Conservation (phyloP, 2,888 invertebrate species). For the Lysandra coridon region DNA sequence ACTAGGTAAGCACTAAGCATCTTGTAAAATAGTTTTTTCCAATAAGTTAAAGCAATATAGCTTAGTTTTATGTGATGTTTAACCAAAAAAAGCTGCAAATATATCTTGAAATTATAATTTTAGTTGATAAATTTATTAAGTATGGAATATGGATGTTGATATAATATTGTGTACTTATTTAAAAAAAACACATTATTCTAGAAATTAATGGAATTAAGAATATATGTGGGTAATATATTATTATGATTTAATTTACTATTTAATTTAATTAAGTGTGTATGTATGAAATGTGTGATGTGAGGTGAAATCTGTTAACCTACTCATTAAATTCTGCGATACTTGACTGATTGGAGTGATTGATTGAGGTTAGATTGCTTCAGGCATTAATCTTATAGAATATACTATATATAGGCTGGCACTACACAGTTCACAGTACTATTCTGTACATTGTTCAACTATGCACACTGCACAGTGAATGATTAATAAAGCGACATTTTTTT, state of each 20-base stretch:
- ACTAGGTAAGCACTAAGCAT: neutral
- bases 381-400: neutral
- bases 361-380: neutral
- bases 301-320: neutral
- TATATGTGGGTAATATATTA: neutral
- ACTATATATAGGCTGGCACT: neutral
- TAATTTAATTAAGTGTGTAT: neutral
- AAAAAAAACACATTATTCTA: neutral
- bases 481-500: too few relatives aligned
- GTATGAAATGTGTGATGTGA: neutral
- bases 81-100: too few relatives aligned
- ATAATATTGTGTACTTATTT: too few relatives aligned
- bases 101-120: too few relatives aligned
- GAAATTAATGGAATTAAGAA: too few relatives aligned
- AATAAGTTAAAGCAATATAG: neutral
- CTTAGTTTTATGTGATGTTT: too few relatives aligned
- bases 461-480: neutral
- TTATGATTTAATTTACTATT: neutral
- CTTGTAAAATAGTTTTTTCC: neutral
- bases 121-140: too few relatives aligned
- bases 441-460: neutral
- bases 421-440: neutral
- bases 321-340: neutral
- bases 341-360: neutral
- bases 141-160: too few relatives aligned